Evolutionary conservation across 1,140 invertebrate genomes (phyloP).

Genomic region (Zaprionus davidi): DNA sequence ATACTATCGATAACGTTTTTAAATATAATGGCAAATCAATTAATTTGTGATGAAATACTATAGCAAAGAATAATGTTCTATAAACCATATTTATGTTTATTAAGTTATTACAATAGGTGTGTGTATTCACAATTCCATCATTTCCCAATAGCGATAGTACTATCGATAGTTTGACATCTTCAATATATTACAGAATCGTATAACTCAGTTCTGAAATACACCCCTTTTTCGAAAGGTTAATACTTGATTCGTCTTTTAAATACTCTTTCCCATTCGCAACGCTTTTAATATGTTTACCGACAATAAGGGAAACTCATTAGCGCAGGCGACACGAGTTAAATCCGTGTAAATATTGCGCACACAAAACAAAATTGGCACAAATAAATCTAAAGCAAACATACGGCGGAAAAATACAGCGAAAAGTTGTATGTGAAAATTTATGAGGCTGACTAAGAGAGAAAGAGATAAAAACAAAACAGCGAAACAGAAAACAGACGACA

Average conservation of each 20-base stretch:
- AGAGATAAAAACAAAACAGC: constrained; percentile 29
- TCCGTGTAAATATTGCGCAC: constrained; percentile 32
- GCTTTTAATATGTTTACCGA: constrained; percentile 25
- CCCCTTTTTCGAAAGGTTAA: background rate
- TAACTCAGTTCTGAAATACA: background rate
- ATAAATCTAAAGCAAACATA: constrained; percentile 33
- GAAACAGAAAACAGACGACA: background rate
- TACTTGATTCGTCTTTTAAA: background rate
- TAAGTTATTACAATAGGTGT: no score
- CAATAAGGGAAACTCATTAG: constrained; percentile 29
- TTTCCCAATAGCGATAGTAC: background rate
- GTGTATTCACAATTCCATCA: no score
- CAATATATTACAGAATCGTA: background rate
- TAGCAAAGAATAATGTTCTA: background rate
- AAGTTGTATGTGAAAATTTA: constrained; percentile 36
- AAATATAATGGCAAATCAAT: no score
- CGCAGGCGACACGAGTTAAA: constrained; percentile 19
- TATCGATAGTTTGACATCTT: background rate
- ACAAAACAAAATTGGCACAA: constrained; percentile 31
- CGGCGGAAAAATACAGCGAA: constrained; percentile 17
- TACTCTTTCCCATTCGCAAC: background rate
- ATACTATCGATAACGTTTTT: background rate
- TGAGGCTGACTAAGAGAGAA: constrained; percentile 34
- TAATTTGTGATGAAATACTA: background rate
- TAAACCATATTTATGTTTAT: no score